Evolutionary conservation across 2,888 invertebrate genomes (phyloP), one percentile per base, ranked within the genome.

Genomic region (Oligia fasciuncula): DNA sequence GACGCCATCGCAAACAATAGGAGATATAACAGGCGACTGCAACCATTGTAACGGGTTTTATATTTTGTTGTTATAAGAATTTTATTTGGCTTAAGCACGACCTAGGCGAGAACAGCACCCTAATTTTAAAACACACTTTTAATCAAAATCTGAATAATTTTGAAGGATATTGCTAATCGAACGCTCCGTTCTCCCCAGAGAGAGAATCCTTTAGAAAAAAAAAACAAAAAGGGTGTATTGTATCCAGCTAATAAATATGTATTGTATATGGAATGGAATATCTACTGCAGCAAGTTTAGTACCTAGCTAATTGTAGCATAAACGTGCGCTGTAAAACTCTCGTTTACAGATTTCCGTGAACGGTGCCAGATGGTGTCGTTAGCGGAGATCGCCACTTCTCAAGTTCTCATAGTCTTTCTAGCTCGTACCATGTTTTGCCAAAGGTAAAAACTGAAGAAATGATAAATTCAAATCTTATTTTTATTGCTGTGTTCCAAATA

Each of bases 1-100:
- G 84, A 84, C 85, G 85, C 40, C 85, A 85, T 81, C 85, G 17
- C 60, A 40, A 17, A 73, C 73, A 74, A 84, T 74, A 84, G 23
- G 35, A 71, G 19, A 69, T 23, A 72, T 51, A 69, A 14, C 68
- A 62, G 35, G 57, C 14, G n/a, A 46, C 71, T 57, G 69, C 23
- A 54, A 57, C 77, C n/a, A 73, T n/a, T 68, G 35, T 69, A 57
- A 79, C 70, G 54, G 80, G 57, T 71, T 83, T 78, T 69, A 40
- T 60, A 80, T 76, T 76, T 57, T 76, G 35, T 82, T 57, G 35
- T 60, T 70, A 60, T 60, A 74, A 73, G 60, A 74, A 69, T 69
- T 67, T 79, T 54, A 67, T 62, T 17, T n/a, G 9, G 2, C 5
- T 67, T 35, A 9, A 40, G 46, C 43, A 46, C 54, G 46, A 46